Base-by-base conservation (phyloP, 2,888 invertebrate genomes). In the Capitulum mitella region DNA sequence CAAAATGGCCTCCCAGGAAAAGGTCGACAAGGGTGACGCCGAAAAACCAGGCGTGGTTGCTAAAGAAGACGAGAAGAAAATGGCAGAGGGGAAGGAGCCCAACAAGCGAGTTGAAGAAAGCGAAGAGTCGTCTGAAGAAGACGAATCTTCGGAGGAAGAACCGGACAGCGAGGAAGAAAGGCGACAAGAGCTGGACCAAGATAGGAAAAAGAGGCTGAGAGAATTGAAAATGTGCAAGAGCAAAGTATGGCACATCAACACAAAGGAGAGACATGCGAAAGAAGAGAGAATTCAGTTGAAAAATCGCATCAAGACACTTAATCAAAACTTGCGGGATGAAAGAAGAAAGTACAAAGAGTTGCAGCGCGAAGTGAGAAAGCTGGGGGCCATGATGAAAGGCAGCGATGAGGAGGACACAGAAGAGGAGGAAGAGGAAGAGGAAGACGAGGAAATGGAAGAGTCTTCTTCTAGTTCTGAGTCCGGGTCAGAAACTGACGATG, bases 321-420 rank as follows among this genome's bases (percentile, higher is more conserved):
- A 93, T 83, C 89, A 89, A 14, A 89, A 77, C 43, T 43, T 83
- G 83, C 90, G 90, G 83, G 92, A 92, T 61, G 94, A 93, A 83
- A 93, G 92, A 84, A 91, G 91, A 84, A 93, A 93, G 86, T 93
- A 91, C 86, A 93, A 92, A 84, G 90, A 90, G 82, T 86, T 95
- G 74, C 93, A 94, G 85, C 93, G 93, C 82, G 94, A 95, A 87
- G 94, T 94, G 19, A 93, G 93, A 84, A 94, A 94, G 87, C 94
- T 95, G 93, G 75, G 75, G 5, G 46, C 75, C 3, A 29, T 75
- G 46, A 46, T 75, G 46, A 75, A 46, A 14, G 46, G 46, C 29
- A 75, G 75, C 29, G 80, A 79, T 14, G 80, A 78, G 6, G 88
- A 88, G 32, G 32, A 40, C 43, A 87, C 87, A 22, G 87, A 87